These are phyloP conservation scores for Pherbina coryleti DNA, from an alignment of 2,888 invertebrate species.

Conservation along the genomic window DNA sequence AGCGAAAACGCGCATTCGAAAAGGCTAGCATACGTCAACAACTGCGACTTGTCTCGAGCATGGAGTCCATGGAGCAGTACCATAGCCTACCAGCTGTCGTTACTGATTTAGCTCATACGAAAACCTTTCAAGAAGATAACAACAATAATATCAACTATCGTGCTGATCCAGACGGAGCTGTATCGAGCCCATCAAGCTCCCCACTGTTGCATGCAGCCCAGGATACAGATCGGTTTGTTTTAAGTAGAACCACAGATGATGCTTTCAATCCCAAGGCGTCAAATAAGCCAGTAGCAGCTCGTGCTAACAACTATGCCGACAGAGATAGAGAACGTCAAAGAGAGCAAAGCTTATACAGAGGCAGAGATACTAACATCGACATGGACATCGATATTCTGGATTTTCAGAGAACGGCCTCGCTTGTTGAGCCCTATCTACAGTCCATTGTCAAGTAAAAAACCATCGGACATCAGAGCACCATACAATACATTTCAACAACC, in stretches of 20 bases:
- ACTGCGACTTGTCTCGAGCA: constrained; percentile 77
- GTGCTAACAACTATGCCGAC: neutral
- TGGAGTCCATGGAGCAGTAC: constrained; percentile 67
- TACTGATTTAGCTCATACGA: neutral
- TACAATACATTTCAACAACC: neutral
- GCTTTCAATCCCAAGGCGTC: too few relatives aligned
- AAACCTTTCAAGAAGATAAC: constrained; percentile 44
- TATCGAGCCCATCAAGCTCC: constrained; percentile 67
- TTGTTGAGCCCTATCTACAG: constrained; percentile 42
- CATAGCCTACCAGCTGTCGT: constrained; percentile 72
- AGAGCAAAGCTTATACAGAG: too few relatives aligned
- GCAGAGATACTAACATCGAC: constrained; percentile 20
- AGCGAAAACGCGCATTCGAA: constrained; percentile 83
- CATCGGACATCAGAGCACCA: neutral
- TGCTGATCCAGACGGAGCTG: constrained; percentile 81
- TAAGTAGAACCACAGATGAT: too few relatives aligned
- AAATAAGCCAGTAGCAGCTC: neutral
- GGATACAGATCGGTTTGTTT: neutral
- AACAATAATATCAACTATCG: constrained; percentile 63
- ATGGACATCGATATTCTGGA: constrained; percentile 20
- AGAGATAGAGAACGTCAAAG: too few relatives aligned
- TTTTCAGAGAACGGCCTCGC: constrained; percentile 33
- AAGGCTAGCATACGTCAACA: constrained; percentile 83
- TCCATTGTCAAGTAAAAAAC: constrained; percentile 29
- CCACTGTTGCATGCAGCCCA: constrained; percentile 21